A percentile compares a stretch with the other conserved stretches of the same genome.
Evolutionary conservation across 2,888 invertebrate species (phyloP).

Genomic region (Rhingia rostrata): DNA sequence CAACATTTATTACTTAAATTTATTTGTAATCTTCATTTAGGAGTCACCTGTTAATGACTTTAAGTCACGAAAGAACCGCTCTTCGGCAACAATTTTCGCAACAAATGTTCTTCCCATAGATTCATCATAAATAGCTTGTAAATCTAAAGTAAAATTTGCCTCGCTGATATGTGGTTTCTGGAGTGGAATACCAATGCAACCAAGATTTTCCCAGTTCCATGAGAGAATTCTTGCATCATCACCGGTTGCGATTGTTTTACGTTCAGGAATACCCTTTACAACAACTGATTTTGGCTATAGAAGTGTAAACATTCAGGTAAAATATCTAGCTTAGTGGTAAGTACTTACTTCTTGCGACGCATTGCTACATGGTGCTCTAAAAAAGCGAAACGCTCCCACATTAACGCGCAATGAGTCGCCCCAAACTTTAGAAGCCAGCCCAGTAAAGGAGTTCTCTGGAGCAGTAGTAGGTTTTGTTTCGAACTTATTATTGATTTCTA

Average conservation of each 20-base stretch:
- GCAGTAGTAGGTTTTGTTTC: constrained; percentile 24
- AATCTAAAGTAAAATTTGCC: constrained; percentile 73
- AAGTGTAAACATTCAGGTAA: neutral
- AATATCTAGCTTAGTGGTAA: neutral
- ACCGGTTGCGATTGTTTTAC: neutral
- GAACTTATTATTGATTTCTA: constrained; percentile 75
- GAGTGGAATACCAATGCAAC: constrained; percentile 75
- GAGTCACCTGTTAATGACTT: constrained; percentile 78
- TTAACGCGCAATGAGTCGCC: constrained; percentile 75
- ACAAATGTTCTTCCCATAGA: constrained; percentile 68
- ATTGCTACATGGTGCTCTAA: constrained; percentile 30
- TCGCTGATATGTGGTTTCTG: constrained; percentile 76
- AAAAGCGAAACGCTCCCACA: constrained; percentile 72
- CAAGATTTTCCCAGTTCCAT: constrained; percentile 78
- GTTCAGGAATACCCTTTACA: neutral
- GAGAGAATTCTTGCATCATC: constrained; percentile 62
- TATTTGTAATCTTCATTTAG: neutral
- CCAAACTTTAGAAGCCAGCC: constrained; percentile 75
- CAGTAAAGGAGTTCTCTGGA: constrained; percentile 75
- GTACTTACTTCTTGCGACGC: constrained; percentile 20
- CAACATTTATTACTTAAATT: neutral
- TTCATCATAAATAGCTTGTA: constrained; percentile 75
- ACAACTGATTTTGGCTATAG: neutral
- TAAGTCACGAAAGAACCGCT: constrained; percentile 78
- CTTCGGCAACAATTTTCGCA: constrained; percentile 75